A percentile compares a stretch with the other conserved stretches of the same genome.
These are phyloP conservation scores for Dicyrtoma fusca DNA, from an alignment of 2,888 invertebrate species.

Conservation along the genomic window DNA sequence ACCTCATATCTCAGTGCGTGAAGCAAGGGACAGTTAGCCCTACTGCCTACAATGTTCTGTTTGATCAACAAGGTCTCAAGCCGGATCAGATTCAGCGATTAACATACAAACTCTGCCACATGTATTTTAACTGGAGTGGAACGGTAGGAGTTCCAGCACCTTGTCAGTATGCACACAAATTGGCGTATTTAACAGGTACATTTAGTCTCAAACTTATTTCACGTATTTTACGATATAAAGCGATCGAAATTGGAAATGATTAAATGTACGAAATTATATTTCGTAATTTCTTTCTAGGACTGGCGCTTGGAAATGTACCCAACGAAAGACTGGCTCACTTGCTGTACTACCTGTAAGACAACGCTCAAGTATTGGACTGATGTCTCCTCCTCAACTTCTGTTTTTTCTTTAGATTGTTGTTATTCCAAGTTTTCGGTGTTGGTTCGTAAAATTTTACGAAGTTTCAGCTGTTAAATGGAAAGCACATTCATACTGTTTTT, in stretches of 20 bases:
- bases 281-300: neutral
- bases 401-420: too few relatives aligned
- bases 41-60: conserved; percentile 84
- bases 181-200: conserved; percentile 63
- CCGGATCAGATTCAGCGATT: conserved; percentile 80
- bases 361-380: too few relatives aligned
- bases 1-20: conserved; percentile 82
- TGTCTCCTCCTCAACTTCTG: too few relatives aligned
- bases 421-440: too few relatives aligned
- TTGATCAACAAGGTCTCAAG: conserved; percentile 70
- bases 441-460: too few relatives aligned
- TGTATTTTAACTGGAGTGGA: conserved; percentile 88
- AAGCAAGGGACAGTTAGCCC: conserved; percentile 89
- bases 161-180: conserved; percentile 65
- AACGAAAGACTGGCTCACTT: conserved; percentile 29
- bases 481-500: too few relatives aligned
- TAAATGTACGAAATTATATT: too few relatives aligned
- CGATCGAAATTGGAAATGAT: too few relatives aligned
- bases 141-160: conserved; percentile 63
- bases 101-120: conserved; percentile 81
- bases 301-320: conserved; percentile 22
- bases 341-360: conserved; percentile 45
- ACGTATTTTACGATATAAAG: too few relatives aligned
- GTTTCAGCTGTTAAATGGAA: too few relatives aligned
- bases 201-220: too few relatives aligned